Percentiles rank a stretch among this genome's conserved stretches.
Evolutionary conservation across 1,140 invertebrate genomes (phyloP).

Genomic region (Drosophila seguyi): DNA sequence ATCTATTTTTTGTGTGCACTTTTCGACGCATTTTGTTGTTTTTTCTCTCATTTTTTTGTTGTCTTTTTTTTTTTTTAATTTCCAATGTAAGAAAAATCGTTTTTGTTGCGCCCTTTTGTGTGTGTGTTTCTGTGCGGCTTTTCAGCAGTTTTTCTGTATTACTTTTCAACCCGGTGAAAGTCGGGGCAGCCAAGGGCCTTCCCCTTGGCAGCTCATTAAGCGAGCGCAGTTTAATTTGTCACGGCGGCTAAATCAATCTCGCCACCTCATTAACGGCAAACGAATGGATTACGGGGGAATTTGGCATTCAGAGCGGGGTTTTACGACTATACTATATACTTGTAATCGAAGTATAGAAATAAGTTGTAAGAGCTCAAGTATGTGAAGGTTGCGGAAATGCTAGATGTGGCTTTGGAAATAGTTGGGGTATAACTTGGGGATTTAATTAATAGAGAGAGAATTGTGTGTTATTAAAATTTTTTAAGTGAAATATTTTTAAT

Average conservation of each 20-base stretch:
- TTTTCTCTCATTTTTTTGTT: conserved; percentile 23
- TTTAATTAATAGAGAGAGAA: not conserved
- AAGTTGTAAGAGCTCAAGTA: not conserved
- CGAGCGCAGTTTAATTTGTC: conserved; percentile 77
- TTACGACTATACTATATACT: not conserved
- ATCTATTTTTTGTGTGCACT: conserved; percentile 43
- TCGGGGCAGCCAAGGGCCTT: not conserved
- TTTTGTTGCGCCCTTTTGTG: conserved; percentile 71
- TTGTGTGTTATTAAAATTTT: too few species aligned
- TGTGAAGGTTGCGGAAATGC: not conserved
- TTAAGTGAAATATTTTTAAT: too few species aligned
- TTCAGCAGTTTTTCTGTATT: conserved; percentile 55
- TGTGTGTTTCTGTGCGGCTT: conserved; percentile 40
- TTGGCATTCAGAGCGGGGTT: conserved; percentile 3
- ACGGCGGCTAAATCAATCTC: conserved; percentile 64
- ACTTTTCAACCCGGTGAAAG: conserved; percentile 16
- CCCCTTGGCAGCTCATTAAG: conserved; percentile 70
- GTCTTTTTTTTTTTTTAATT: conserved; percentile 31
- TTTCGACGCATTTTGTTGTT: conserved; percentile 57
- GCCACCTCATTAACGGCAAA: conserved; percentile 58
- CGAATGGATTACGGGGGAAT: conserved; percentile 22
- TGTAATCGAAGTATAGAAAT: not conserved
- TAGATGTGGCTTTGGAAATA: not conserved
- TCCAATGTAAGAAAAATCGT: conserved; percentile 66
- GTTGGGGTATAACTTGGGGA: not conserved